Conservation (phyloP, 2,797 vertebrate species). For the Pelodytes ibericus region DNA sequence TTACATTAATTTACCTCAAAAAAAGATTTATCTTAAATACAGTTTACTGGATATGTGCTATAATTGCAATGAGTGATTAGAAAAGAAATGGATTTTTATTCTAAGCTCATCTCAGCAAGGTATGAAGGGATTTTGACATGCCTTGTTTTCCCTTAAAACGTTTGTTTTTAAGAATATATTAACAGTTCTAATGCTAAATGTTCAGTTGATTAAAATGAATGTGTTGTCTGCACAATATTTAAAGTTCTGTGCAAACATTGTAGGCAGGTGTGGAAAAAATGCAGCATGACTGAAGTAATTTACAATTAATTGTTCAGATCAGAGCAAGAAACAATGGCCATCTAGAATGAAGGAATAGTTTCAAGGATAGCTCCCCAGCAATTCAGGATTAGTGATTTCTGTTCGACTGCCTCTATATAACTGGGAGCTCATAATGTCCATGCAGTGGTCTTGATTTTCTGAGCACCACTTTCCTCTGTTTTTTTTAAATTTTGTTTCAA, state of each 20-base stretch:
- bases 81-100: no score
- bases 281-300: no score
- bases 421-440: no score
- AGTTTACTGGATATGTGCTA: no score
- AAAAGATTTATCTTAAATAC: no score
- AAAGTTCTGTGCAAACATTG: neutral
- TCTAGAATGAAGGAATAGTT: neutral
- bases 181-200: neutral
- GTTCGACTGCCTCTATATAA: neutral
- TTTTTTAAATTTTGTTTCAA: constrained; percentile 1
- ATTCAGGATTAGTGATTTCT: neutral
- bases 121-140: no score
- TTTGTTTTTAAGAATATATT: neutral
- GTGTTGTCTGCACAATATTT: neutral
- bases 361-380: neutral
- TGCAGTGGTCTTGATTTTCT: no score
- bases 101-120: no score
- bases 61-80: no score
- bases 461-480: neutral
- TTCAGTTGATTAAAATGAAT: neutral
- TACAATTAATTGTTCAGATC: no score
- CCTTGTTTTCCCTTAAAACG: neutral
- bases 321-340: neutral
- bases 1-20: neutral
- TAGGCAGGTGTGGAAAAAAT: no score